Conservation (phyloP, 2,797 vertebrate species). For the Urocyon cinereoargenteus region DNA sequence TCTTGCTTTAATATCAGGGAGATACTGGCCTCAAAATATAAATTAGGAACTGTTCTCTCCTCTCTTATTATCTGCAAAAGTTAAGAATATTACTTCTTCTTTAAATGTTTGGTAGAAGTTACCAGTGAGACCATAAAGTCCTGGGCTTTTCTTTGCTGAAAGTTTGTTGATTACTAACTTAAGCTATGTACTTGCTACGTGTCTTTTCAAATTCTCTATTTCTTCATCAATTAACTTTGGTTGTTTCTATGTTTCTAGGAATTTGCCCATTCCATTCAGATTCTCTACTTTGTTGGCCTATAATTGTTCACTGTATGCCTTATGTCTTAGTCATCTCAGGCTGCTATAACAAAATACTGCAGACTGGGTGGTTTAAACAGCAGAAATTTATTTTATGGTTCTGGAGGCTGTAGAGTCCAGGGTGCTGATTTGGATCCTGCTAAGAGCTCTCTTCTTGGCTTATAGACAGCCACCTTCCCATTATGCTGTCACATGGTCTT, state of each 20-base stretch:
- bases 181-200: not conserved
- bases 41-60: not conserved
- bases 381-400: not conserved
- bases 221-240: not conserved
- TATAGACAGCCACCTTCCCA: not conserved
- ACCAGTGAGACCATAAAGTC: not conserved
- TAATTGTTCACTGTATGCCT: not conserved
- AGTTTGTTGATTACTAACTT: not conserved
- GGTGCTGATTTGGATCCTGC: not conserved
- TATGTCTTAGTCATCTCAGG: not conserved
- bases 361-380: not conserved
- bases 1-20: not conserved
- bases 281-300: not conserved
- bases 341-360: not conserved
- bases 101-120: not conserved
- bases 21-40: not conserved
- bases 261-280: not conserved
- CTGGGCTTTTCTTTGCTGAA: not conserved
- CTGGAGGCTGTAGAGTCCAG: not conserved
- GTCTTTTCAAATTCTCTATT: not conserved
- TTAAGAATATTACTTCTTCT: not conserved
- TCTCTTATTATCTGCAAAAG: not conserved
- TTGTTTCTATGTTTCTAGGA: slow-evolving; percentile 4
- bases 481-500: not conserved
- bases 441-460: not conserved